Percentiles rank a stretch among this genome's conserved stretches.
These are phyloP conservation scores for Scartelaos histophorus DNA, from an alignment of 2,113 vertebrate genomes.

Conservation along the genomic window DNA sequence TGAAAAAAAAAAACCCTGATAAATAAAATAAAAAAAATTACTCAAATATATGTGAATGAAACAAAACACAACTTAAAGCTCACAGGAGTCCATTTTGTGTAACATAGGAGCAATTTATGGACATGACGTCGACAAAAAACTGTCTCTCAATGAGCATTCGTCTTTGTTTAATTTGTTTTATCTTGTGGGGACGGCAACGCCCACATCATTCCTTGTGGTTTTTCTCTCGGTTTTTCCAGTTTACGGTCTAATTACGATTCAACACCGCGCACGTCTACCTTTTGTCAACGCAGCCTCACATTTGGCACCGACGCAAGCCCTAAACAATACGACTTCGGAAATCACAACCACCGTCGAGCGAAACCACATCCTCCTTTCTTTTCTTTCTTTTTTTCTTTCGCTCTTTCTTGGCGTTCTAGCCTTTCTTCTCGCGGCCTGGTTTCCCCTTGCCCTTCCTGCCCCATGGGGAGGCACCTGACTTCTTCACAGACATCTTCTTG, in stretches of 20 bases:
- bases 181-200: not conserved
- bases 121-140: too few species aligned
- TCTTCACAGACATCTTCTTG: constrained; percentile 50
- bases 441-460: constrained; percentile 31
- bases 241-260: not conserved
- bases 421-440: constrained; percentile 16
- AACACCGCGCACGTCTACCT: not conserved
- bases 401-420: not conserved
- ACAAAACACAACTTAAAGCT: too few species aligned
- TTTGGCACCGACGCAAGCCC: not conserved
- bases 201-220: not conserved
- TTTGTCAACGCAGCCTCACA: not conserved
- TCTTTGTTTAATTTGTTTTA: not conserved
- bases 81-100: too few species aligned
- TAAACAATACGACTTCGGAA: not conserved
- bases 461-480: constrained; percentile 59
- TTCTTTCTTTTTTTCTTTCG: not conserved
- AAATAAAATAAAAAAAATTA: too few species aligned
- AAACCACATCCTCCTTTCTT: constrained; percentile 35
- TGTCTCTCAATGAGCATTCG: not conserved
- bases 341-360: constrained; percentile 7
- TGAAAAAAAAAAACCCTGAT: too few species aligned
- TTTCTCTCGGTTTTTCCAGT: not conserved
- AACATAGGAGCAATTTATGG: too few species aligned
- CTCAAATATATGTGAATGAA: too few species aligned